These are phyloP conservation scores for Microcebus ravelobensis DNA, from an alignment of 2,113 vertebrate species.

Conservation along the genomic window DNA sequence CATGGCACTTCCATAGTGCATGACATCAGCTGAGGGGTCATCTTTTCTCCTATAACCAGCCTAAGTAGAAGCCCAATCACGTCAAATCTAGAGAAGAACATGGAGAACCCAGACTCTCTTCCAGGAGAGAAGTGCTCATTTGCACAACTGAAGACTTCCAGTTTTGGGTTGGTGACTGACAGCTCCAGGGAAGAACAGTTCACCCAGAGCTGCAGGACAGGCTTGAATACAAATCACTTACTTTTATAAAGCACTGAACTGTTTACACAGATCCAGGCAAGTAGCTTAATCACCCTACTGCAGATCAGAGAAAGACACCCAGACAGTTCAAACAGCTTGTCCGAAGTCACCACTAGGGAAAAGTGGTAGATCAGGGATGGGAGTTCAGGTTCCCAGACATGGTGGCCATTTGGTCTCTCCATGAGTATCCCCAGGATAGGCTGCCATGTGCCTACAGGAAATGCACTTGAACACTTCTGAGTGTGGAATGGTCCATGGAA, in stretches of 20 bases:
- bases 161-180: background rate
- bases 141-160: background rate
- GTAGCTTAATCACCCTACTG: background rate
- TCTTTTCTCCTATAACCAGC: background rate
- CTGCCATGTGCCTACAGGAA: background rate
- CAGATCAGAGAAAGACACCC: background rate
- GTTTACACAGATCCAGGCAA: background rate
- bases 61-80: background rate
- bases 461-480: background rate
- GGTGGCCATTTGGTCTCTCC: background rate
- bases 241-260: background rate
- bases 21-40: background rate
- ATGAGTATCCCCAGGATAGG: background rate
- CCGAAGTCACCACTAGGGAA: background rate
- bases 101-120: background rate
- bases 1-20: background rate
- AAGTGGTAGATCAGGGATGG: background rate
- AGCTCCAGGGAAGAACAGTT: background rate
- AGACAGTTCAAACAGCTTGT: background rate
- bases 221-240: background rate
- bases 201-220: background rate
- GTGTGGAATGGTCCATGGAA: background rate
- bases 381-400: too few species aligned
- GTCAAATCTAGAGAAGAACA: background rate
- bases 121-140: background rate